A percentile compares a stretch with the other conserved stretches of the same genome.
Conservation (phyloP, 2,797 vertebrate genomes). For the Numenius phaeopus region DNA sequence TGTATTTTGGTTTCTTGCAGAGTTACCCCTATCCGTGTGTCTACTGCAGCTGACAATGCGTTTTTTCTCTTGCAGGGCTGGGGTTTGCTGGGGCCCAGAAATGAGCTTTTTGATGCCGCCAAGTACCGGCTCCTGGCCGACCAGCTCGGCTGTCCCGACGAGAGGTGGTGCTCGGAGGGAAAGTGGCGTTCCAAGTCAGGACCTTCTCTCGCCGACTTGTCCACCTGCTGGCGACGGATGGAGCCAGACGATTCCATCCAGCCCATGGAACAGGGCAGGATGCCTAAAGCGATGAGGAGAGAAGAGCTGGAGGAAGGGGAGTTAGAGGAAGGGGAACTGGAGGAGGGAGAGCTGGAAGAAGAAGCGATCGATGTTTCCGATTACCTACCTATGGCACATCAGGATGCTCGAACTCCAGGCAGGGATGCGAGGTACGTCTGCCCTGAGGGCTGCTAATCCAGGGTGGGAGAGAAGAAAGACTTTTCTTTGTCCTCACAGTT, state of each 20-base stretch:
- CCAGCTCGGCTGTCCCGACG: conserved; percentile 76
- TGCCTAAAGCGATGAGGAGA: conserved; percentile 72
- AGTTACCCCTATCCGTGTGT: neutral
- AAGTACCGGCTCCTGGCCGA: conserved; percentile 76
- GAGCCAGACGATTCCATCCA: conserved; percentile 78
- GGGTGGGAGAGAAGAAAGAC: neutral
- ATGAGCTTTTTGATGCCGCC: conserved; percentile 82
- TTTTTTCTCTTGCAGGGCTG: conserved; percentile 82
- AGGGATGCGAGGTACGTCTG: conserved; percentile 72
- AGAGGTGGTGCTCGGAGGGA: conserved; percentile 76
- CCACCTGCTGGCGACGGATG: conserved; percentile 78
- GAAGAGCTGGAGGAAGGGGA: conserved; percentile 71
- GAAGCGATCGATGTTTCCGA: conserved; percentile 53
- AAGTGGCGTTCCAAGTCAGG: conserved; percentile 79
- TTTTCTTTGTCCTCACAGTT: neutral
- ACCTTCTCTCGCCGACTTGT: conserved; percentile 64
- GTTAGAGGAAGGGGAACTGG: conserved; percentile 79
- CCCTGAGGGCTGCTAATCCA: neutral
- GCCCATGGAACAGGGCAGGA: conserved; percentile 76
- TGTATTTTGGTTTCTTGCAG: neutral
- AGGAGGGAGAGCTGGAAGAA: conserved; percentile 76
- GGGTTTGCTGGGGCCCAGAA: conserved; percentile 89
- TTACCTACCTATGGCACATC: conserved; percentile 64
- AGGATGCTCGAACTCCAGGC: conserved; percentile 44
- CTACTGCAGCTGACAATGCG: fast-evolving